Evolutionary conservation across 2,113 vertebrate genomes (phyloP).

Genomic region (Anthoscopus minutus): DNA sequence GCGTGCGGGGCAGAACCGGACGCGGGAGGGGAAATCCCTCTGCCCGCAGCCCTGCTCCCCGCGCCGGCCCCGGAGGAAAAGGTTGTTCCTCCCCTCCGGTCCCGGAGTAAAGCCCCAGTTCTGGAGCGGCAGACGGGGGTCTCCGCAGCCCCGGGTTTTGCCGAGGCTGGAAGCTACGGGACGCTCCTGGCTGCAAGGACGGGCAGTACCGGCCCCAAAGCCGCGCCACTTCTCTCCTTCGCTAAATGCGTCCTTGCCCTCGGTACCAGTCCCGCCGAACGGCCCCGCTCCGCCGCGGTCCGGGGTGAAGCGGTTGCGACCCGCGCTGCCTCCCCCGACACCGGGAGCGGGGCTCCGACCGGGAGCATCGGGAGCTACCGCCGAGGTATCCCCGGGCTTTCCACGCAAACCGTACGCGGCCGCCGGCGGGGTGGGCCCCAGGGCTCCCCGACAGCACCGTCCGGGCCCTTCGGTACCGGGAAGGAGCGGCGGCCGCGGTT

Average conservation of each 20-base stretch:
- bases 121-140: neutral
- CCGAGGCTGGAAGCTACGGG: neutral
- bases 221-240: too few species aligned
- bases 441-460: neutral
- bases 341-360: neutral
- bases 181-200: neutral
- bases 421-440: too few species aligned
- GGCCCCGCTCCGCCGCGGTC: neutral
- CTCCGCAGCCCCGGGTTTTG: neutral
- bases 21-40: neutral
- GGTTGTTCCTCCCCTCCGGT: neutral
- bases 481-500: neutral
- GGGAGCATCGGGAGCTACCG: neutral
- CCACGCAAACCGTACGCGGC: neutral
- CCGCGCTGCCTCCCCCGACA: neutral
- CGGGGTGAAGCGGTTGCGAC: neutral
- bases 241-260: neutral
- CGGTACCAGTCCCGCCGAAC: too few species aligned
- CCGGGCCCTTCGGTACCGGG: neutral
- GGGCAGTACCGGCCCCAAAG: neutral
- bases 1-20: neutral
- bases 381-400: neutral
- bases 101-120: neutral
- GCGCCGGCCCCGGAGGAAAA: neutral
- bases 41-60: neutral